These are phyloP conservation scores for rabbit (Oryctolagus cuniculus) DNA, from an alignment of 2,113 vertebrate genomes.

Conservation along the genomic window DNA sequence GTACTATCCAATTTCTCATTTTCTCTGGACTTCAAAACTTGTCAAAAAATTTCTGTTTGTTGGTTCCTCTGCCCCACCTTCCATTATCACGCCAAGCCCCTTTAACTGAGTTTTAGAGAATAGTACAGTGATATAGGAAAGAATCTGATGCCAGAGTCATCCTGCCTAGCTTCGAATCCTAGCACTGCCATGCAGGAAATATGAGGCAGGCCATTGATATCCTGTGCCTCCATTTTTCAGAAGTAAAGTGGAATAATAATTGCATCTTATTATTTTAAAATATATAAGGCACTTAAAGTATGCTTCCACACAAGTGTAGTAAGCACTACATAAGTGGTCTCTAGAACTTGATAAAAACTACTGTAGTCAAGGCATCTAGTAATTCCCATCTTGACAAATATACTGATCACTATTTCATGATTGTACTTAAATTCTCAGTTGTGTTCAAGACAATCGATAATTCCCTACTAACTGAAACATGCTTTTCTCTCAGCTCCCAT, in stretches of 20 bases:
- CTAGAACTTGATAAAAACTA: neutral
- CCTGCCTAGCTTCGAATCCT: neutral
- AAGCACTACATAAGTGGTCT: neutral
- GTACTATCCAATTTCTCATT: neutral
- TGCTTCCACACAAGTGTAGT: too few species aligned
- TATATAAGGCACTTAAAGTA: neutral
- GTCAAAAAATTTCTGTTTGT: neutral
- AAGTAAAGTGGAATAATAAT: neutral
- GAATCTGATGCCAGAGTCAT: neutral
- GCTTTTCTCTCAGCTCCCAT: neutral
- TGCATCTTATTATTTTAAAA: neutral
- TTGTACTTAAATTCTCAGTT: neutral
- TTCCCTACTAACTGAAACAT: neutral
- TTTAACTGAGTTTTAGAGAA: neutral
- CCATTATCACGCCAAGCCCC: neutral
- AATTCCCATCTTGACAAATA: neutral
- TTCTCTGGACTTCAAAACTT: slow-evolving; percentile 12
- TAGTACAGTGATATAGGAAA: neutral
- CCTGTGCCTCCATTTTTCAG: neutral
- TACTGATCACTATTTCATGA: neutral
- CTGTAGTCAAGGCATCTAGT: neutral
- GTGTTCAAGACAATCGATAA: neutral
- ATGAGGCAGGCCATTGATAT: neutral
- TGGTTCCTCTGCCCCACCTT: neutral
- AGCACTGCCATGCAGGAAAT: neutral